Base-by-base conservation (phyloP, 2,797 vertebrate genomes). In the Ambastaia sidthimunki region DNA sequence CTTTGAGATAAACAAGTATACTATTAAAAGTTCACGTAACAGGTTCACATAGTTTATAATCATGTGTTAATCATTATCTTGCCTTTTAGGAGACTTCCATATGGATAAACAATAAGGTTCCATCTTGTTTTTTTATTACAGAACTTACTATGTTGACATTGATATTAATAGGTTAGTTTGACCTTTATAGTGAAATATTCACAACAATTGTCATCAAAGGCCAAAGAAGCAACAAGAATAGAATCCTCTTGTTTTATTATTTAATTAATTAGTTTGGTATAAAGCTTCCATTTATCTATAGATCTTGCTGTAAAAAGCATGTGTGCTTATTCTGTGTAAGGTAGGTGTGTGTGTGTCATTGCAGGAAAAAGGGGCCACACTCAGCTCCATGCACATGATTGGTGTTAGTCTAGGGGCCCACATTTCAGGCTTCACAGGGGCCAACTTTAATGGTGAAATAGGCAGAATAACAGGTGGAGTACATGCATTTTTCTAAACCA, bases 371-470 rank as follows among this genome's bases (percentile, higher is more conserved):
- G 95, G 95, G 28, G 91, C 90, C 12, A 89, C 93, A 80, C 91
- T 95, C 72, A 89, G 88, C 55, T 90, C 89, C 67, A 83, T 98
- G 62, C 89, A 99, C 89, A 89, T 99, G 88, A 95, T 99, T 74
- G 98, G 97, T 41, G 74, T 98, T 76, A 99, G 97, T 82, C 94
- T 99, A 4, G 98, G 98, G 25, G 97, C 97, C 85, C 98, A 99
- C 82, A 85, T 99, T 75, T 94, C 97, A 80, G 98, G 98, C 50
- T 97, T 97, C 81, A 91, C 96, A 10, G 98, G 97, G 1, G 93
- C 94, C 31, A 91, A 87, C 2, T 93, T 97, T 54, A 86, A 92
- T 1, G 95, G 97, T 1, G 62, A 81, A 77, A 89, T 99, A 73
- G 97, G 96, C 88, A 95, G 96, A 91, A 98, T 99, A 85, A 97